Evolutionary conservation across 2,888 invertebrate species (phyloP), one percentile per base, ranked within the genome.

Genomic region (Merodon equestris): DNA sequence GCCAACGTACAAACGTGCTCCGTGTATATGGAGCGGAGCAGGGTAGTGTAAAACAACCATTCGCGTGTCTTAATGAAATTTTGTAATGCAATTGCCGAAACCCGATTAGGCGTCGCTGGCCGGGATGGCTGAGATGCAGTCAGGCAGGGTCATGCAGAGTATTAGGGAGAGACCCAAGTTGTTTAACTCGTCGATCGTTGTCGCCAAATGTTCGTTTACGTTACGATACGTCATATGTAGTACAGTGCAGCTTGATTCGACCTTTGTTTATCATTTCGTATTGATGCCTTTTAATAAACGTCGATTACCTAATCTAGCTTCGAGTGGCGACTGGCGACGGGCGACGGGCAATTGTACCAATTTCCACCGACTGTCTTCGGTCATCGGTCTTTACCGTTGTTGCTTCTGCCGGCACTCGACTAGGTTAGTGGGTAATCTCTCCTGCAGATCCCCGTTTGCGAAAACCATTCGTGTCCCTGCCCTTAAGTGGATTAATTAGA

Each of bases 401-500:
- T 3, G 40, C 10, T n/a, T 67, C 67, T 53, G 66, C 36, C 50
- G 4, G 61, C 61, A 38, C 48, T 61, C 51, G 72, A 77, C 57
- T 77, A 53, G 77, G 77, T 73, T 73, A 77, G 61, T 68, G 57
- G 77, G 72, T 19, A 10, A 48, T 9, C 38, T 45, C 9, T 38
- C 34, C 17, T 12, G 19, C 15, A 42, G n/a, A 7, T 5, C 19
- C 44, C n/a, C 47, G 51, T 45, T 48, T 50, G 51, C 56, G 10
- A 12, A n/a, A n/a, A 40, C n/a, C 53, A 66, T 51, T 47, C 56
- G 48, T 19, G 48, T 66, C 61, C 58, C 71, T 63, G 61, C 44
- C 77, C 77, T 77, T 77, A 77, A 77, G 77, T 77, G 73, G 67
- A 63, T 77, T 77, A 77, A 77, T 77, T 77, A 77, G 72, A 67